Evolutionary conservation across 2,888 invertebrate species (phyloP).

Genomic region (Polietes domitor): DNA sequence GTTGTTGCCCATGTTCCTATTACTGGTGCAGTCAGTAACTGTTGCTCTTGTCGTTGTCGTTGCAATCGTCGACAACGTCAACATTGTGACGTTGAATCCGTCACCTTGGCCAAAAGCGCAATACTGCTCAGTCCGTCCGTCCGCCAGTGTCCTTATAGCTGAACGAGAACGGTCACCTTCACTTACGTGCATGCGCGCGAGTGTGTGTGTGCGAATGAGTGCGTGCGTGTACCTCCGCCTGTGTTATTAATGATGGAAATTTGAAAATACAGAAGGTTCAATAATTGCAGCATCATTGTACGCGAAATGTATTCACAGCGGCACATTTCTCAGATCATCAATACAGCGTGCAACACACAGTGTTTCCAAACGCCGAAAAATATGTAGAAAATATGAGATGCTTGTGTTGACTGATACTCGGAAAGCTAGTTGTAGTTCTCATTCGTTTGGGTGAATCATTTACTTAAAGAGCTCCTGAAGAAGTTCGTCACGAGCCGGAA

Average conservation of each 20-base stretch:
- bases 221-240: conserved; percentile 73
- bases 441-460: no score
- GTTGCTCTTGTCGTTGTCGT: conserved; percentile 14
- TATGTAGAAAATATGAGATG: no score
- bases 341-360: conserved; percentile 20
- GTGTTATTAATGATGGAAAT: conserved; percentile 81
- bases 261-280: conserved; percentile 81
- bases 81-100: conserved; percentile 65
- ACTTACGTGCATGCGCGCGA: not conserved
- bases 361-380: not conserved
- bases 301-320: conserved; percentile 67
- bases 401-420: no score
- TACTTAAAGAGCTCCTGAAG: no score
- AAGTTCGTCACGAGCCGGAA: no score
- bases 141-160: conserved; percentile 8
- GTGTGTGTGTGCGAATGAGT: not conserved
- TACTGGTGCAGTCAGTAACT: not conserved
- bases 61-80: conserved; percentile 43
- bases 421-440: no score
- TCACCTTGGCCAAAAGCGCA: conserved; percentile 73
- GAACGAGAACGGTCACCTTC: not conserved
- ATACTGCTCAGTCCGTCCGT: not conserved
- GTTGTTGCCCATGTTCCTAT: not conserved
- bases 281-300: conserved; percentile 80
- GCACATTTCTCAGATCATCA: conserved; percentile 65